phyloP scores from a whole-genome alignment of 2,888 invertebrate genomes.

The Callimorpha dominula region DNA sequence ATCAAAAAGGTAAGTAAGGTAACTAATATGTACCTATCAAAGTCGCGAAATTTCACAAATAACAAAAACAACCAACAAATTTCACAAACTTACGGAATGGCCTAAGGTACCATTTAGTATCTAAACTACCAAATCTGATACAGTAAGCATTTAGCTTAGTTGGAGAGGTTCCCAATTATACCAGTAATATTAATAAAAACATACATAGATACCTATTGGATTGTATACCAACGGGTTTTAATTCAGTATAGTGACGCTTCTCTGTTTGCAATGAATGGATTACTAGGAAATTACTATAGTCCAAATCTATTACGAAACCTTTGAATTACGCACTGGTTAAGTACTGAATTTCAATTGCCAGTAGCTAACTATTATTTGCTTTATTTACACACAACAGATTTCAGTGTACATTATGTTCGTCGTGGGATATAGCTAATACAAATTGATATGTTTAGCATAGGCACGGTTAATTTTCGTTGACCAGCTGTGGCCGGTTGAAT shows the following conservation, averaged over 20 bases:
- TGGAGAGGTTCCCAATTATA: too few relatives aligned
- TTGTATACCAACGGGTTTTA: neutral
- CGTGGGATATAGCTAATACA: conserved; percentile 28
- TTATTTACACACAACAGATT: conserved; percentile 26
- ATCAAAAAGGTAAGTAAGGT: too few relatives aligned
- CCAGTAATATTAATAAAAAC: neutral
- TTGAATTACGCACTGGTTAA: conserved; percentile 12
- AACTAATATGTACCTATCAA: too few relatives aligned
- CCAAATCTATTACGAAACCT: neutral
- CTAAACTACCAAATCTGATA: too few relatives aligned
- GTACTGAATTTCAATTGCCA: conserved; percentile 21
- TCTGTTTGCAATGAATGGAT: neutral
- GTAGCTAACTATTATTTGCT: conserved; percentile 34
- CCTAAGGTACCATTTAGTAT: too few relatives aligned
- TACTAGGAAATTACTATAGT: neutral
- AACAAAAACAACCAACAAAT: too few relatives aligned
- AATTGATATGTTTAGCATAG: conserved; percentile 46
- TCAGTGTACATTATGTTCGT: conserved; percentile 30
- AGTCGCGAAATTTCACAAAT: too few relatives aligned
- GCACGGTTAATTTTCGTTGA: conserved; percentile 46
- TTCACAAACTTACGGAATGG: too few relatives aligned
- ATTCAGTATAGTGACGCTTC: neutral
- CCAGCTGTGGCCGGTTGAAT: conserved; percentile 46
- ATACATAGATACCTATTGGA: neutral
- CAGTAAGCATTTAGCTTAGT: too few relatives aligned